Base-by-base conservation (phyloP, 2,888 invertebrate genomes). In the Yponomeuta malinellus region DNA sequence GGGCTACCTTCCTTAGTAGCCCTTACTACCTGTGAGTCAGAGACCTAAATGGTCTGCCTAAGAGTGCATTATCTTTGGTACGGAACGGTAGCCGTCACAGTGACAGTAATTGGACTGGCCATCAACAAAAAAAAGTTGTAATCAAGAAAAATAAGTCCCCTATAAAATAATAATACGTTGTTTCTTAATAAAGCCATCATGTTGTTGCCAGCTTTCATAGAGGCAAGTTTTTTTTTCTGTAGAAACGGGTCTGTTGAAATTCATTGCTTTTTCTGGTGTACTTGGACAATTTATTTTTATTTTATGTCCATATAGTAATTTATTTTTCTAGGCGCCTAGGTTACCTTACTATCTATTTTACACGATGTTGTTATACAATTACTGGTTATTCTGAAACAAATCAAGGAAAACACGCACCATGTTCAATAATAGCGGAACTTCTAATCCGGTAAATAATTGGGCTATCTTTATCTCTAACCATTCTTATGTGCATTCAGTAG, bases 21-120 rank as follows among this genome's bases (percentile, higher is more conserved):
- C 31, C 15, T 68, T 68, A 52, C 10, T 5, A 12, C 68, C 10
- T 6, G 5, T 29, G 29, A 0, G 52, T 29, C 67, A 43, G 10
- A 68, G 68, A 52, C 29, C 68, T 0, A 68, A 52, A 52, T 68
- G 12, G 23, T 5, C 68, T 29, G 52, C n/a, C n/a, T 12, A 43
- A 31, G 52, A 48, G 23, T 31, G 6, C n/a, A 5, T 48, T 59
- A 29, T 52, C 23, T 69, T 68, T 63, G 37, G 1, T 23, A 4
- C 33, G 33, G 9, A 63, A 70, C 70, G 64, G 70, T 12, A 70
- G 70, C 70, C 48, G 48, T 65, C 65, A 65, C 48, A 65, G 43
- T 65, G 70, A 70, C 70, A 70, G 70, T 70, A 65, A 70, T 70
- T 70, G 70, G 70, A 23, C 31, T 48, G 48, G 12, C 33, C 10